A percentile compares a stretch with the other conserved stretches of the same genome.
Evolutionary conservation across 2,797 vertebrate species (phyloP).

Genomic region (Gymnothorax reevesii): DNA sequence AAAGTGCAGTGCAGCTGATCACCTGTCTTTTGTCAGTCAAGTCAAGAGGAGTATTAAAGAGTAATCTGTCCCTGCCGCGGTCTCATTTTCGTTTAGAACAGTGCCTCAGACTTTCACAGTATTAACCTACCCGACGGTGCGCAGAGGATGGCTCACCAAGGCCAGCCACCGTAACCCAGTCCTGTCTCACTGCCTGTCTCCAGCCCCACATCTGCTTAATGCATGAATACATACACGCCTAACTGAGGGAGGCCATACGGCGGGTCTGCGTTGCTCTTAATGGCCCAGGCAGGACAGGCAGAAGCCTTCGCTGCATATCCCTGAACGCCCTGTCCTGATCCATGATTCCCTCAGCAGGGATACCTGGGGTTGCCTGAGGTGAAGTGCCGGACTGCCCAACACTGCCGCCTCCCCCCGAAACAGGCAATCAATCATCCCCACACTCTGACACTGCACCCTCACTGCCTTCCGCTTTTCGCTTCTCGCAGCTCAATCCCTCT

Average conservation of each 20-base stretch:
- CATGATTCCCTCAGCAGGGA: conserved; percentile 3
- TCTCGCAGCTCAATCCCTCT: conserved; percentile 43
- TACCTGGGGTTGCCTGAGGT: conserved; percentile 44
- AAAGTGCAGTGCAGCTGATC: too few species aligned
- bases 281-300: conserved; percentile 40
- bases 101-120: conserved; percentile 42
- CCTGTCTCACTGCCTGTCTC: conserved; percentile 29
- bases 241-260: background rate
- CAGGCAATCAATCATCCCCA: conserved; percentile 29
- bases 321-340: conserved; percentile 28
- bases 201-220: conserved; percentile 48
- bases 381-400: conserved; percentile 34
- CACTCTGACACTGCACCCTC: conserved; percentile 35
- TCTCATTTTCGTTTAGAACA: conserved; percentile 48
- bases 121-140: conserved; percentile 35
- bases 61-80: conserved; percentile 45
- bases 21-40: too few species aligned
- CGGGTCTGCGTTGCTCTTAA: conserved; percentile 36
- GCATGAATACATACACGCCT: conserved; percentile 33
- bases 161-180: conserved; percentile 37
- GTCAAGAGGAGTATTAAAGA: conserved; percentile 41
- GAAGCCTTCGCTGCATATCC: conserved; percentile 29
- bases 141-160: conserved; percentile 42
- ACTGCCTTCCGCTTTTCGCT: conserved; percentile 28
- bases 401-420: conserved; percentile 23